Conservation (phyloP, 2,888 invertebrate genomes). For the Stratiomys singularior region DNA sequence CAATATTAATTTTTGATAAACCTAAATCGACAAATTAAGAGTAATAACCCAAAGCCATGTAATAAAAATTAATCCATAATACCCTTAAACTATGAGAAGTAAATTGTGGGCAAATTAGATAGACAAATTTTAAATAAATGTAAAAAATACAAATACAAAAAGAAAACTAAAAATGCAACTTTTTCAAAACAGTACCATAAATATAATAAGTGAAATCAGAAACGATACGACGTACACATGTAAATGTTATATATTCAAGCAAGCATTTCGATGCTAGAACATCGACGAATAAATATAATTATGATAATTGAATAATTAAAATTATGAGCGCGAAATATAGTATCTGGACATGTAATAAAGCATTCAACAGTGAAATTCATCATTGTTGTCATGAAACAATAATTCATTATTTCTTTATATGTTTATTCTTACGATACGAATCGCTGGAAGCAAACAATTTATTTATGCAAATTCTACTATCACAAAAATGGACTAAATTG, state of each 20-base stretch:
- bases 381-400: too few species aligned
- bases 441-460: too few species aligned
- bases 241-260: background rate
- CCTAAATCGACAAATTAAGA: too few species aligned
- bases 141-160: background rate
- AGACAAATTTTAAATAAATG: conserved; percentile 14
- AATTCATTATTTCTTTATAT: too few species aligned
- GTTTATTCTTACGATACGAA: too few species aligned
- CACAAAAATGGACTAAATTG: too few species aligned
- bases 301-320: too few species aligned
- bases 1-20: background rate
- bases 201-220: background rate
- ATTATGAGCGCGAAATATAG: too few species aligned
- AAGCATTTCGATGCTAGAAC: background rate
- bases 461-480: too few species aligned
- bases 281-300: too few species aligned
- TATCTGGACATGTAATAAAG: too few species aligned
- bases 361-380: too few species aligned
- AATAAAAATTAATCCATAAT: background rate
- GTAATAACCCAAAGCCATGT: background rate
- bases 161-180: background rate
- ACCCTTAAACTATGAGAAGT: background rate
- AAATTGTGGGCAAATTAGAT: conserved; percentile 1
- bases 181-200: background rate
- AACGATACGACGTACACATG: background rate